Base-by-base conservation (phyloP, 1,140 invertebrate species). In the Drosophila kohkoa region DNA sequence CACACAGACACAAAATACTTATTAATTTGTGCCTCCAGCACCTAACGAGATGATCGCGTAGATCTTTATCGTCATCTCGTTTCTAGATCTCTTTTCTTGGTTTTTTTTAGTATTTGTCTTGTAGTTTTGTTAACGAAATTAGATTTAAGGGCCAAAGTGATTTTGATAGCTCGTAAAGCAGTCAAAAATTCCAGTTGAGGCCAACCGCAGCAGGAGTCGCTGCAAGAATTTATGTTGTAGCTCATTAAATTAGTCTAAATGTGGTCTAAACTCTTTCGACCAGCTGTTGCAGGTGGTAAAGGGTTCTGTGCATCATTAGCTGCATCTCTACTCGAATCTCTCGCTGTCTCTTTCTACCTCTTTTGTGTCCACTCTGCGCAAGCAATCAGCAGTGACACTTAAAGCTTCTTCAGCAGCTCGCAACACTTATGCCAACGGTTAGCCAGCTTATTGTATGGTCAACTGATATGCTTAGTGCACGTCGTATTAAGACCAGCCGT, bases 161-260 rank as follows among this genome's bases (percentile, higher is more conserved):
- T 88, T 88, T 88, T 88, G 85, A 89, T 88, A 89, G 85, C 81
- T 89, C 85, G 78, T 89, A 89, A 89, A 89, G 79, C 78, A 89
- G 59, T 89, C 85, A 89, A 81, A 88, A 89, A 89, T 79, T 25
- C 60, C 59, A 71, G 46, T 73, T 77, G 86, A 75, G 72, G 77
- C 43, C 35, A 83, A 57, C 85, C 85, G 71, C 85, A 85, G 86
- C 81, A 89, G 85, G 85, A 90, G 81, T 64, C 68, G 57, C 60
- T 13, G 38, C 45, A 77, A 58, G 45, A 88, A 88, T 88, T 88
- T 88, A 89, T 88, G 83, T 88, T 89, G 72, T 80, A 79, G 71
- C 86, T 79, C 86, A 79, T 89, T 89, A 89, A 89, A 89, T 89
- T 89, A 89, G 85, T 81, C 81, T 90, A 89, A 89, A 69, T 71